These are phyloP conservation scores for Hesperophylax magnus DNA, from an alignment of 1,140 invertebrate genomes.

Conservation along the genomic window DNA sequence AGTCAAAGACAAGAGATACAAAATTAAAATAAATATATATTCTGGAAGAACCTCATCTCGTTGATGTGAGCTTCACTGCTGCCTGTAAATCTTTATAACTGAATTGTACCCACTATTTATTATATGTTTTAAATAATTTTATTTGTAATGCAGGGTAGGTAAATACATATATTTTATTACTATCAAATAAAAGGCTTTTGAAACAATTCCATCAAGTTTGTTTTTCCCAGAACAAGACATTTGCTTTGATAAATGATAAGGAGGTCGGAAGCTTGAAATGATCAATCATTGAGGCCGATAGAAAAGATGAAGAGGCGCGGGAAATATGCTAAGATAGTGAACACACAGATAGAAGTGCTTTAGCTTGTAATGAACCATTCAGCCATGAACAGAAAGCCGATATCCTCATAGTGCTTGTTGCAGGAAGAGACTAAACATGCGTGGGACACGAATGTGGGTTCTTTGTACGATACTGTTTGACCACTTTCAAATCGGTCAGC, in stretches of 20 bases:
- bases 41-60: too few relatives aligned
- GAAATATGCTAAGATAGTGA: background rate
- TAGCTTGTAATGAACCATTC: conserved; percentile 32
- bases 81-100: too few relatives aligned
- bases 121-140: too few relatives aligned
- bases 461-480: background rate
- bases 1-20: too few relatives aligned
- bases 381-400: background rate
- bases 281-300: background rate
- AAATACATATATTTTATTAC: too few relatives aligned
- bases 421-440: conserved; percentile 3
- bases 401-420: conserved; percentile 20
- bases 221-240: conserved; percentile 16
- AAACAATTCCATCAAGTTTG: conserved; percentile 17
- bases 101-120: too few relatives aligned
- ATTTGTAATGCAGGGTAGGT: too few relatives aligned
- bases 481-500: conserved; percentile 28
- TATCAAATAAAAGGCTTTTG: too few relatives aligned
- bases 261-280: conserved; percentile 7
- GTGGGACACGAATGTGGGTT: conserved; percentile 21
- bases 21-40: too few relatives aligned
- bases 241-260: conserved; percentile 21
- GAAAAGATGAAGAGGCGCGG: background rate
- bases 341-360: conserved; percentile 27
- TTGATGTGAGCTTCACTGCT: too few relatives aligned